Percentiles rank a stretch among this genome's conserved stretches.
Evolutionary conservation across 2,113 vertebrate species (phyloP).

Genomic region (Alethe diademata): DNA sequence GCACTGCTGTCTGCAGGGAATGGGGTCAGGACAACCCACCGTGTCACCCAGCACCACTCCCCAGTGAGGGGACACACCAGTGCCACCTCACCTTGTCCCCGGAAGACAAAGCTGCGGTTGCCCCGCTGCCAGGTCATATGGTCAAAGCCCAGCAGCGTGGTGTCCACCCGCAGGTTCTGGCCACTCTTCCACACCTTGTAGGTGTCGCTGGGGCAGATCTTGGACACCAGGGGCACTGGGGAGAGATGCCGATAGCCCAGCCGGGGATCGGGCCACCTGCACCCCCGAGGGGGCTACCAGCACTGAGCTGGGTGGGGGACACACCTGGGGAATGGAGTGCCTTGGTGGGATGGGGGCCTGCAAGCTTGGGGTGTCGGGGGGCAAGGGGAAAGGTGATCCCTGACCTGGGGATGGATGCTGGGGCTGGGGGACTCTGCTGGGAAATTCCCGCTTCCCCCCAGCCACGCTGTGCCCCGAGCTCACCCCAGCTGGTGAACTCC

Average conservation of each 20-base stretch:
- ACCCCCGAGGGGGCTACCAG: not conserved
- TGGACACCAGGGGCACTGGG: constrained; percentile 93
- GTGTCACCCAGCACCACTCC: not conserved
- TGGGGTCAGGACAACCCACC: not conserved
- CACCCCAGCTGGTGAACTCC: constrained; percentile 98
- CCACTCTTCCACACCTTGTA: constrained; percentile 98
- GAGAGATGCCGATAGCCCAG: constrained; percentile 9
- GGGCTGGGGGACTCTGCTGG: not conserved
- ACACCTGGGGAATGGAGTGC: rapidly evolving
- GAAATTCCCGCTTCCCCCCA: not conserved
- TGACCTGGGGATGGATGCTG: not conserved
- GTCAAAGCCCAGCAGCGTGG: constrained; percentile 94
- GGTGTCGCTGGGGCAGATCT: constrained; percentile 97
- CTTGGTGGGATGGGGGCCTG: rapidly evolving
- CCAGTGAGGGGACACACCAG: rapidly evolving
- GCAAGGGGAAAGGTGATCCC: not conserved
- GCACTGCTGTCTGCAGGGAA: constrained; percentile 84
- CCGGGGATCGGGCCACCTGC: not conserved
- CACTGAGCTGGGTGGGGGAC: rapidly evolving
- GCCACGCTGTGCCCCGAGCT: not conserved
- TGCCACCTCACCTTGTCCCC: constrained; percentile 84
- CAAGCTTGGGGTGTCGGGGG: not conserved
- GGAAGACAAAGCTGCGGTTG: constrained; percentile 95
- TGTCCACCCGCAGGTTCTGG: constrained; percentile 95
- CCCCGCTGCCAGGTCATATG: constrained; percentile 99